These are phyloP conservation scores for Strongylocentrotus purpuratus DNA, from an alignment of 35 echinoderm and acorn worm genomes.

Conservation along the genomic window DNA sequence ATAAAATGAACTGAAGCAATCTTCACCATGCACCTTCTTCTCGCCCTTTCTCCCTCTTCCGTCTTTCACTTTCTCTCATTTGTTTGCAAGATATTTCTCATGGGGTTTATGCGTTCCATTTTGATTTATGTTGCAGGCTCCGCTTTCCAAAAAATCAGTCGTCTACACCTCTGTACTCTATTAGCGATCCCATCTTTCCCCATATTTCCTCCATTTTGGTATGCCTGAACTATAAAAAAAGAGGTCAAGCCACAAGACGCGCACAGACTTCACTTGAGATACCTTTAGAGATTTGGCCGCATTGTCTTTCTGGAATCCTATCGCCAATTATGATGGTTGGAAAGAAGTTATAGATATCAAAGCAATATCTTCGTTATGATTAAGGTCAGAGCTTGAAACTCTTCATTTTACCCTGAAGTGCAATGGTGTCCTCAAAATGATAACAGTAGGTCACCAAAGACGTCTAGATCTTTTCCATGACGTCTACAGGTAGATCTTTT, in stretches of 20 bases:
- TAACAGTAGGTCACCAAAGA: too few relatives aligned
- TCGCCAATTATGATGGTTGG: neutral
- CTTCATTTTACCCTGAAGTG: neutral
- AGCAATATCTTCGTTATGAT: neutral
- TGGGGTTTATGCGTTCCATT: neutral
- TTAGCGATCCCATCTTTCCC: neutral
- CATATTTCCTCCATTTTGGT: neutral
- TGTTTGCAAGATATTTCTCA: neutral
- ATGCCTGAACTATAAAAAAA: neutral
- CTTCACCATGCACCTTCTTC: neutral
- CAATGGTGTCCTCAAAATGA: neutral
- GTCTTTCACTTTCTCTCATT: neutral
- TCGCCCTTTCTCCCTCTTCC: neutral
- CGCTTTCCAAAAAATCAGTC: neutral
- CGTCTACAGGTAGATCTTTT: too few relatives aligned
- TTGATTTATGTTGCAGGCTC: conserved; percentile 14
- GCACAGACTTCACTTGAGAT: neutral
- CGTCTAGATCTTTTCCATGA: neutral
- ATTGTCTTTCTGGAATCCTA: neutral
- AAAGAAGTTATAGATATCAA: neutral
- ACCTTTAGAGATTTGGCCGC: neutral
- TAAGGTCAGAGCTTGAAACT: neutral
- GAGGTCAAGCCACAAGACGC: neutral
- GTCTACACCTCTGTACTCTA: neutral
- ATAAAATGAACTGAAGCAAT: neutral